Percentiles rank a stretch among this genome's conserved stretches.
phyloP scores from a whole-genome alignment of 2,797 vertebrate genomes.

The Amniataba percoides region DNA sequence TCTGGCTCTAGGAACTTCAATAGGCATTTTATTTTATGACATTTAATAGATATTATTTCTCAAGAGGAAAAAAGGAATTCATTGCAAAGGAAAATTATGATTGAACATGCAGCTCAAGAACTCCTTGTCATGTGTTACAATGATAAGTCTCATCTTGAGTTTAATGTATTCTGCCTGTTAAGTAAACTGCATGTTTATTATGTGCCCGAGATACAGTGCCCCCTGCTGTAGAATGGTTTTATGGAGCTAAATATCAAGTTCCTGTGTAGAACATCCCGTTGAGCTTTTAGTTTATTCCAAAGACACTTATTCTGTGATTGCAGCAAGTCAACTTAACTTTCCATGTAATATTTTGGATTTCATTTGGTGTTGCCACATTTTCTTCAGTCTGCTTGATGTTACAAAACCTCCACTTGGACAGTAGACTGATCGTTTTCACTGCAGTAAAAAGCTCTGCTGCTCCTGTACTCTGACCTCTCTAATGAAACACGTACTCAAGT shows the following conservation, averaged over 20 bases:
- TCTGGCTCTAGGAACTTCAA: no score
- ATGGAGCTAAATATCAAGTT: neutral
- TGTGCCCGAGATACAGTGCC: neutral
- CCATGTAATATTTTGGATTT: neutral
- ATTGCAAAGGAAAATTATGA: neutral
- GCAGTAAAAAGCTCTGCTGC: neutral
- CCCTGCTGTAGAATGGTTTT: neutral
- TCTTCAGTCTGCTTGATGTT: neutral
- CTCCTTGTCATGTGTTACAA: neutral
- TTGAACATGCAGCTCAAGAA: neutral
- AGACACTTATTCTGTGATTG: neutral
- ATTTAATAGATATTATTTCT: neutral
- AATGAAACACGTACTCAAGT: neutral
- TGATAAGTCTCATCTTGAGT: neutral
- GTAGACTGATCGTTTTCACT: neutral
- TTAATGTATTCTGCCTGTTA: neutral
- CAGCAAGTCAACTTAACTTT: neutral
- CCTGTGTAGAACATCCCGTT: neutral
- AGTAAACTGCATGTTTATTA: neutral
- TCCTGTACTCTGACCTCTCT: slow-evolving; percentile 18
- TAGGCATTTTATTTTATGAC: no score
- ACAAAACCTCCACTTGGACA: neutral
- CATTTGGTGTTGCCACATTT: neutral
- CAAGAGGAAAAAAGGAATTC: neutral
- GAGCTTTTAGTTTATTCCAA: no score